Evolutionary conservation across 2,113 vertebrate genomes (phyloP).

Genomic region (Gracilinanus agilis): DNA sequence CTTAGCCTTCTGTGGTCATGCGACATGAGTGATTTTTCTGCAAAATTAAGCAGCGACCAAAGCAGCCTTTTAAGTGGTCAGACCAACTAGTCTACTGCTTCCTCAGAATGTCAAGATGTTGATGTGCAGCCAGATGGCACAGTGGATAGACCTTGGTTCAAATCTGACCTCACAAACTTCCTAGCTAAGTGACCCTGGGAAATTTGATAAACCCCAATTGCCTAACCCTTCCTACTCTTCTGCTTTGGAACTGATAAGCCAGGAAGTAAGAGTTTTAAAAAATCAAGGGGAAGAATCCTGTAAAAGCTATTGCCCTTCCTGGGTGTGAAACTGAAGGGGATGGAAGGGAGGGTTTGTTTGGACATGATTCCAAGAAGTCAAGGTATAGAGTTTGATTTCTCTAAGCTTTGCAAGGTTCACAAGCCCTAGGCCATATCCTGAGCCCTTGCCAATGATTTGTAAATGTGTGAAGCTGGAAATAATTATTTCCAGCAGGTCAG

Average conservation of each 20-base stretch:
- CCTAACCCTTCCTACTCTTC: too few relatives aligned
- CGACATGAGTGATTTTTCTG: neutral
- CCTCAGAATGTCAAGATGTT: neutral
- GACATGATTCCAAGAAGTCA: neutral
- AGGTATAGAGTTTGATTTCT: neutral
- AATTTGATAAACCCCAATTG: too few relatives aligned
- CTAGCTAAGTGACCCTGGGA: too few relatives aligned
- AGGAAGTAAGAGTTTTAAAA: too few relatives aligned
- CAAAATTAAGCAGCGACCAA: neutral
- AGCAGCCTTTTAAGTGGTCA: neutral
- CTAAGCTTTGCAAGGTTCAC: neutral
- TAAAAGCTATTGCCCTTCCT: neutral
- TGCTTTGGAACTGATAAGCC: too few relatives aligned
- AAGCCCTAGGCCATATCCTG: neutral
- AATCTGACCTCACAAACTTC: too few relatives aligned
- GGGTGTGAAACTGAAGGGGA: neutral
- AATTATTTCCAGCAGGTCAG: neutral
- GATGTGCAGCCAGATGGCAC: too few relatives aligned
- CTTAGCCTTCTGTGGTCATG: neutral
- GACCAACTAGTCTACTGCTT: neutral
- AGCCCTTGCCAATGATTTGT: neutral
- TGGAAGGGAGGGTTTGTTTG: neutral
- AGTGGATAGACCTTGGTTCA: too few relatives aligned
- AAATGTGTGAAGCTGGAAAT: neutral
- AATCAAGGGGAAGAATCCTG: neutral